These are phyloP conservation scores for Beaufortia kweichowensis DNA, from an alignment of 2,113 vertebrate species.

Conservation along the genomic window DNA sequence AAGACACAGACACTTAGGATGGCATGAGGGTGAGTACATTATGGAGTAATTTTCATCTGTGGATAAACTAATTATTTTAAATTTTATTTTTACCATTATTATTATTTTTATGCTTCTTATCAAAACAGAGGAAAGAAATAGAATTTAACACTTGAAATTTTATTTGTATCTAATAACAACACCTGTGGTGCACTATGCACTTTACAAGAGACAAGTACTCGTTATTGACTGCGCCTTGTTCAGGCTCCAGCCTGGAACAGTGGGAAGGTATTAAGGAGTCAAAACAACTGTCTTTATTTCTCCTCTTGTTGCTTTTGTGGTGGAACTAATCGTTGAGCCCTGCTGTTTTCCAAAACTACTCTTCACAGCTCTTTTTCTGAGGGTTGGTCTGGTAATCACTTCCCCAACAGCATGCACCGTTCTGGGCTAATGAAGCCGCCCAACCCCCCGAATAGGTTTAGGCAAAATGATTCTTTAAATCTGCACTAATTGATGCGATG, in stretches of 20 bases:
- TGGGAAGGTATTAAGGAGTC: conserved; percentile 33
- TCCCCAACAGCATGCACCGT: conserved; percentile 66
- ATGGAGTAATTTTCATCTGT: no score
- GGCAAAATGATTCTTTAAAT: conserved; percentile 71
- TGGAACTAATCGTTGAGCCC: conserved; percentile 36
- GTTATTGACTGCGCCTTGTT: conserved; percentile 13
- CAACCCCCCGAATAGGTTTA: conserved; percentile 62
- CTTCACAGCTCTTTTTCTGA: conserved; percentile 33
- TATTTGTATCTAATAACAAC: not conserved
- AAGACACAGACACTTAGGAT: no score
- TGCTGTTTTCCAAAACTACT: conserved; percentile 16
- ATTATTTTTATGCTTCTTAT: not conserved
- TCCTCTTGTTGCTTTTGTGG: not conserved
- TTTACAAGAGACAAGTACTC: conserved; percentile 13
- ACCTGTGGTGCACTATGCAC: conserved; percentile 7
- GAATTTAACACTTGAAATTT: not conserved
- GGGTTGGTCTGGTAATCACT: conserved; percentile 66
- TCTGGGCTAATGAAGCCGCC: conserved; percentile 72
- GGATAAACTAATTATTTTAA: no score
- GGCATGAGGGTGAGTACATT: no score
- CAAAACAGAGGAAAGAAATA: not conserved
- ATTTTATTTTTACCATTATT: no score
- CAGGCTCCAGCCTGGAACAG: conserved; percentile 22
- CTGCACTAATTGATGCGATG: conserved; percentile 73
- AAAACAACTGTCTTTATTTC: conserved; percentile 29